These are phyloP conservation scores for Parnassius smintheus DNA, from an alignment of 2,888 invertebrate genomes.

Conservation along the genomic window DNA sequence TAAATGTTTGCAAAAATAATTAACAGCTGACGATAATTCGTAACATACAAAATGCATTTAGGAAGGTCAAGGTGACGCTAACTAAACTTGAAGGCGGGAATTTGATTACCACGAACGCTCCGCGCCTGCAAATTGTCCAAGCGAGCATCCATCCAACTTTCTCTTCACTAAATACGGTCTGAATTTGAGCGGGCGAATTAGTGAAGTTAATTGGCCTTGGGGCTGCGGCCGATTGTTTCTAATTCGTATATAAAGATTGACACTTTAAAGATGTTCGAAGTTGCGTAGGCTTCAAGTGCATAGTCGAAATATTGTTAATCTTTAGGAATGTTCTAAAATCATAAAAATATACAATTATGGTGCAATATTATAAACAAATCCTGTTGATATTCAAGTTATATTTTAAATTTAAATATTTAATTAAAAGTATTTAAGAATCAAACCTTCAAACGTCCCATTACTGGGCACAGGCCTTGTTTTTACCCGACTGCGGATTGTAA, in stretches of 20 bases:
- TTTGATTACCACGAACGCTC: conserved; percentile 70
- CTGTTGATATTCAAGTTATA: too few species aligned
- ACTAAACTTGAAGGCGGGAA: conserved; percentile 71
- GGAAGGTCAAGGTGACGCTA: conserved; percentile 71
- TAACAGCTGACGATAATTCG: conserved; percentile 42
- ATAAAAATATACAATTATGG: too few species aligned
- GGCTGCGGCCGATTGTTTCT: conserved; percentile 29
- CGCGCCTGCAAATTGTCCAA: conserved; percentile 65
- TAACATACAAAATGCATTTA: conserved; percentile 68
- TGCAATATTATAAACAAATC: too few species aligned
- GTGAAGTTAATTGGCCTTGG: conserved; percentile 47
- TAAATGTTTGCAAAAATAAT: conserved; percentile 1
- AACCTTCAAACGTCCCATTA: too few species aligned
- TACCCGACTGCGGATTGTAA: too few species aligned
- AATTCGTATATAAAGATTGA: conserved; percentile 25
- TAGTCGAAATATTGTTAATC: too few species aligned
- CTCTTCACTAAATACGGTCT: conserved; percentile 27
- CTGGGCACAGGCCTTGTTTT: too few species aligned
- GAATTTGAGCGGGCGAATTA: conserved; percentile 46
- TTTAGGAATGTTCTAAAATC: too few species aligned
- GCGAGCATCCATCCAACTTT: conserved; percentile 43
- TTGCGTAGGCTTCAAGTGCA: background rate
- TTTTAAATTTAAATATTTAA: too few species aligned
- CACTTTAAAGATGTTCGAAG: conserved; percentile 1
- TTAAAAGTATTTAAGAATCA: too few species aligned